A percentile compares a stretch with the other conserved stretches of the same genome.
Conservation (phyloP, 1,140 invertebrate genomes). For the Dolichoris vasculosae region DNA sequence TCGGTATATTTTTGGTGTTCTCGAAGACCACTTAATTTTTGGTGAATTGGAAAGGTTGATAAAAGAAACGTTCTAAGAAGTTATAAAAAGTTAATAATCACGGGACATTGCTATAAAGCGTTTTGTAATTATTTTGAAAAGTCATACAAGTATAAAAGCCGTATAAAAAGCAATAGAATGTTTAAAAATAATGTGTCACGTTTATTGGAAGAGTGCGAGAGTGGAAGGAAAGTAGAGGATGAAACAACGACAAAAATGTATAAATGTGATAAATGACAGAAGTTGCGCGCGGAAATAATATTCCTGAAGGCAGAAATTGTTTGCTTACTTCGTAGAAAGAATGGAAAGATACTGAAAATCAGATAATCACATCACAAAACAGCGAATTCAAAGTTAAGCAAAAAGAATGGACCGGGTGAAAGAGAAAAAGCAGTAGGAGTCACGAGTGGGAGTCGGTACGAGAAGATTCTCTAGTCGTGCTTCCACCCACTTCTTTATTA, state of each 20-base stretch:
- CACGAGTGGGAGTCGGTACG: conserved; percentile 31
- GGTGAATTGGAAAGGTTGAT: no score
- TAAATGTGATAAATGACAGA: conserved; percentile 7
- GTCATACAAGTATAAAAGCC: neutral
- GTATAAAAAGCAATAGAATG: neutral
- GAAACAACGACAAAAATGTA: neutral
- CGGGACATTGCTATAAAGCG: no score
- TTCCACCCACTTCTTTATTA: conserved; percentile 55
- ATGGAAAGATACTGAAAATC: conserved; percentile 14
- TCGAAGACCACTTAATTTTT: no score
- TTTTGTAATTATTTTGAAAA: neutral
- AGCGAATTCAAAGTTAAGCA: neutral
- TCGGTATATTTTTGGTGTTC: no score
- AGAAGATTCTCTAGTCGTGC: conserved; percentile 18
- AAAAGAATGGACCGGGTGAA: neutral
- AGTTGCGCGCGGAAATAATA: neutral
- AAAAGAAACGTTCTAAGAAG: no score
- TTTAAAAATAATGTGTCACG: neutral
- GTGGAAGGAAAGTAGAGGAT: neutral
- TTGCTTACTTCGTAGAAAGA: neutral
- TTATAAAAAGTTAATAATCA: no score
- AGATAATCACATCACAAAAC: conserved; percentile 16
- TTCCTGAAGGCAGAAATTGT: neutral
- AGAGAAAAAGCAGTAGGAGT: neutral
- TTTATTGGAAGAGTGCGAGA: neutral